Percentiles rank a stretch among this genome's conserved stretches.
phyloP scores from a whole-genome alignment of 2,888 invertebrate species.

The Philonicus albiceps region DNA sequence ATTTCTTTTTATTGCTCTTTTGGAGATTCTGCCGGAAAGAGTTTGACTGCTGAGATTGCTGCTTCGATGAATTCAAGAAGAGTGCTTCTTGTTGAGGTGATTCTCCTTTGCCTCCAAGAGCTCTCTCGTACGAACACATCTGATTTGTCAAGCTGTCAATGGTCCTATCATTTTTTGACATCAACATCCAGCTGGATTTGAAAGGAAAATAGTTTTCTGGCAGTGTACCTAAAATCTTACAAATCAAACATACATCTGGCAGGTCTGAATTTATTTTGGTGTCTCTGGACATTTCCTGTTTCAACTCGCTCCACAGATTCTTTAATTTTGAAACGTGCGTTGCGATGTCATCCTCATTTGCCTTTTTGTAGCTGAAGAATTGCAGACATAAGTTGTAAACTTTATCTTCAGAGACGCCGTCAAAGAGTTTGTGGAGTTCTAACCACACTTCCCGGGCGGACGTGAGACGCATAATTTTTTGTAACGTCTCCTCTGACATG shows the following conservation, averaged over 20 bases:
- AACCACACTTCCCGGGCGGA: constrained; percentile 55
- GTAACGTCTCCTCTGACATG: constrained; percentile 54
- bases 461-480: constrained; percentile 57
- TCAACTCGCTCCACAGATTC: constrained; percentile 53
- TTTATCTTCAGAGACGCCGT: constrained; percentile 55
- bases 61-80: too few relatives aligned
- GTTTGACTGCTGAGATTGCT: too few relatives aligned
- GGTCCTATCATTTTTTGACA: constrained; percentile 50
- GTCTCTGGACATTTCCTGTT: constrained; percentile 50
- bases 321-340: constrained; percentile 53
- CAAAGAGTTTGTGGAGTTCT: constrained; percentile 50
- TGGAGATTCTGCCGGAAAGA: not conserved
- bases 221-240: constrained; percentile 52
- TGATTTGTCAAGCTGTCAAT: constrained; percentile 20
- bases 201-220: constrained; percentile 49
- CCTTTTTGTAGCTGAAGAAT: constrained; percentile 55
- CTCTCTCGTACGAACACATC: constrained; percentile 8
- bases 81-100: too few relatives aligned
- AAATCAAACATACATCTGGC: constrained; percentile 52
- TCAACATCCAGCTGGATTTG: constrained; percentile 53
- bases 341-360: constrained; percentile 52
- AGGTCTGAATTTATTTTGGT: constrained; percentile 50
- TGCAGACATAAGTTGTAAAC: constrained; percentile 55
- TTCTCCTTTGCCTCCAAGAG: too few relatives aligned
- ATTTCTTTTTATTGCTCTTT: constrained; percentile 29